phyloP scores from a whole-genome alignment of 2,888 invertebrate genomes.

The Itoplectis maculator region DNA sequence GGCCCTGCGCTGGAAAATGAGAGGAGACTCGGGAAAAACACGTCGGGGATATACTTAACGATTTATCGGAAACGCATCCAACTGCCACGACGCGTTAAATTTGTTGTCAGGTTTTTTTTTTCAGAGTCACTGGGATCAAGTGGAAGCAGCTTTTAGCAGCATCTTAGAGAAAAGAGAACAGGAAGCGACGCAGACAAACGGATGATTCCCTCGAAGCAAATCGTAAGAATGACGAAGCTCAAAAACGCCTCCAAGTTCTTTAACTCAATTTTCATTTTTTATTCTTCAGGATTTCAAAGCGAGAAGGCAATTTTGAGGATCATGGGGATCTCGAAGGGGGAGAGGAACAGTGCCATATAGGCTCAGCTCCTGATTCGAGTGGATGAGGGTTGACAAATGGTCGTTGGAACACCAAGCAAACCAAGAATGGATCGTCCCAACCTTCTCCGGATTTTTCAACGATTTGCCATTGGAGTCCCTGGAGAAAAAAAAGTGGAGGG shows the following conservation, averaged over 20 bases:
- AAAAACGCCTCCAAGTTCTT: neutral
- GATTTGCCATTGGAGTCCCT: neutral
- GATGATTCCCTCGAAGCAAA: neutral
- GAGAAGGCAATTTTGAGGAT: conserved; percentile 57
- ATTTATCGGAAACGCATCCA: conserved; percentile 20
- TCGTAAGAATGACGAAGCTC: neutral
- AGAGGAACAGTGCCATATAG: conserved; percentile 42
- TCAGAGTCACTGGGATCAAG: neutral
- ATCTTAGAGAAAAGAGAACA: neutral
- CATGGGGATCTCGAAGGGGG: neutral
- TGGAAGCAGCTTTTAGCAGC: neutral
- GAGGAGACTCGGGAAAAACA: conserved; percentile 5
- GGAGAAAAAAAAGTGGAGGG: conserved; percentile 9
- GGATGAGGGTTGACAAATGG: conserved; percentile 68
- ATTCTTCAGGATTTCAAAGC: conserved; percentile 61
- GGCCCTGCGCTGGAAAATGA: neutral
- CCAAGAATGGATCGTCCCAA: conserved; percentile 62
- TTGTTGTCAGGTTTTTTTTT: neutral
- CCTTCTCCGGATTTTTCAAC: conserved; percentile 8
- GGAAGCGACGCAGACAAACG: neutral
- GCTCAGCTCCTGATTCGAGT: conserved; percentile 23
- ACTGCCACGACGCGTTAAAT: conserved; percentile 1
- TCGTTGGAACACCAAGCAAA: conserved; percentile 34
- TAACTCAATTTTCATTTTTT: neutral
- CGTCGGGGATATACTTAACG: conserved; percentile 5